These are phyloP conservation scores for Drosophila incognita DNA, from an alignment of 2,888 invertebrate species.

Conservation along the genomic window DNA sequence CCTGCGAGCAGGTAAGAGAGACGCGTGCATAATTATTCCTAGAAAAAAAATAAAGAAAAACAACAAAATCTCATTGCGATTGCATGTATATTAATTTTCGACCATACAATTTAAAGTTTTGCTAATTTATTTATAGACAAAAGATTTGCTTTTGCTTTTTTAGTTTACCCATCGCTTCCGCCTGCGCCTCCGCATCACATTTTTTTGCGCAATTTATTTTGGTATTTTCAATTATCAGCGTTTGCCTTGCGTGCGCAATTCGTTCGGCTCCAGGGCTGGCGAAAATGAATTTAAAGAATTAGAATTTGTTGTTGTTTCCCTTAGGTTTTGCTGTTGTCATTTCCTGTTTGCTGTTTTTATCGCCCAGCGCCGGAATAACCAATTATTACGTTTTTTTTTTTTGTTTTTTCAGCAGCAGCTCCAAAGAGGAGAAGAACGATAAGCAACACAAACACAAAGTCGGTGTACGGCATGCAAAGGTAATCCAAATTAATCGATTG, in stretches of 20 bases:
- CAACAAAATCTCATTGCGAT: slow-evolving; percentile 11
- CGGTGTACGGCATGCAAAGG: slow-evolving; percentile 73
- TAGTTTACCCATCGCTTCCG: slow-evolving; percentile 4
- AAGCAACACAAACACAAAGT: slow-evolving; percentile 54
- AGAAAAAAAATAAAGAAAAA: slow-evolving; percentile 6
- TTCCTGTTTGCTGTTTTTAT: slow-evolving; percentile 39
- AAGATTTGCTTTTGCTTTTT: slow-evolving; percentile 41
- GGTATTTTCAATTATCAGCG: slow-evolving; percentile 69
- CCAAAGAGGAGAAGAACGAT: slow-evolving; percentile 16
- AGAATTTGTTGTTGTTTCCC: slow-evolving; percentile 2
- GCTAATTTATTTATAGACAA: slow-evolving; percentile 68
- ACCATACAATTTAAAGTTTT: slow-evolving; percentile 35
- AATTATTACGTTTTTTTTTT: slow-evolving; percentile 17
- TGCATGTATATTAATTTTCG: slow-evolving; percentile 27
- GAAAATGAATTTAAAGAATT: slow-evolving; percentile 23
- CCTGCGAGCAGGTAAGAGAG: slow-evolving; percentile 70
- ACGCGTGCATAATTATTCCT: slow-evolving; percentile 55
- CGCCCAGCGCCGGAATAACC: slow-evolving; percentile 5
- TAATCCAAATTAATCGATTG: slow-evolving; percentile 49
- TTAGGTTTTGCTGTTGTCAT: slow-evolving; percentile 22
- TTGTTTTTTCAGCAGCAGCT: slow-evolving; percentile 25
- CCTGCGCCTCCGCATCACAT: slow-evolving; percentile 22
- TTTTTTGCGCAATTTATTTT: slow-evolving; percentile 68
- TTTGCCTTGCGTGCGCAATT: slow-evolving; percentile 42
- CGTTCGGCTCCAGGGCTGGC: slow-evolving; percentile 56